phyloP scores from a whole-genome alignment of 2,888 invertebrate genomes.

The Sylvicola cinctus region DNA sequence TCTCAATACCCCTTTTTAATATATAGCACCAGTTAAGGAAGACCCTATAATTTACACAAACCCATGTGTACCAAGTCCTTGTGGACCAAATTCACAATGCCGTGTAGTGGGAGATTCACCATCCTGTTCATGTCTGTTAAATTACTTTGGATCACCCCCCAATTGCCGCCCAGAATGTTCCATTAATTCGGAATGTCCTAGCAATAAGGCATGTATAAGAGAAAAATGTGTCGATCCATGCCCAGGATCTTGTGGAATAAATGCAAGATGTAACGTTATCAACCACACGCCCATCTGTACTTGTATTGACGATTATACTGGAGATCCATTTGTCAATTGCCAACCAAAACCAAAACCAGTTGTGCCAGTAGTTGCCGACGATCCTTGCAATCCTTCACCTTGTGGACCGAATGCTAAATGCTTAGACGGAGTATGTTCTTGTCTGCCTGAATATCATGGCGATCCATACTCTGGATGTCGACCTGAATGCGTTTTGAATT shows the following conservation, averaged over 20 bases:
- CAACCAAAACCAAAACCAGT: constrained; percentile 8
- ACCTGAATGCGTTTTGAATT: constrained; percentile 57
- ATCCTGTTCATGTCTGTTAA: constrained; percentile 40
- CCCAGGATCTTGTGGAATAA: constrained; percentile 51
- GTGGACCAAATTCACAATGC: constrained; percentile 46
- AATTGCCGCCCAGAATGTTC: constrained; percentile 47
- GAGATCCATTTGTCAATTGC: constrained; percentile 48
- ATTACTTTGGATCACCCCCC: constrained; percentile 49
- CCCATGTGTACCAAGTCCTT: constrained; percentile 42
- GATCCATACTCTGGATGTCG: constrained; percentile 53
- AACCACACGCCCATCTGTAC: constrained; percentile 56
- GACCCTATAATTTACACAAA: no score
- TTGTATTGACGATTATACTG: constrained; percentile 46
- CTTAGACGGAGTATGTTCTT: constrained; percentile 44
- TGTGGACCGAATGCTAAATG: constrained; percentile 48
- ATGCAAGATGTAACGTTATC: constrained; percentile 39
- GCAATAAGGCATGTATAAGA: constrained; percentile 53
- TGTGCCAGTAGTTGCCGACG: constrained; percentile 8
- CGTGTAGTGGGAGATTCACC: constrained; percentile 35
- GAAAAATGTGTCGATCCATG: constrained; percentile 64
- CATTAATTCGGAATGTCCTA: constrained; percentile 54
- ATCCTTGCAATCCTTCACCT: constrained; percentile 51
- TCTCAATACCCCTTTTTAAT: no score
- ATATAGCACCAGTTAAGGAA: constrained; percentile 11
- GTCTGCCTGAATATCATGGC: constrained; percentile 48